phyloP scores from a whole-genome alignment of 2,113 vertebrate species.

The Atlantisia rogersi region DNA sequence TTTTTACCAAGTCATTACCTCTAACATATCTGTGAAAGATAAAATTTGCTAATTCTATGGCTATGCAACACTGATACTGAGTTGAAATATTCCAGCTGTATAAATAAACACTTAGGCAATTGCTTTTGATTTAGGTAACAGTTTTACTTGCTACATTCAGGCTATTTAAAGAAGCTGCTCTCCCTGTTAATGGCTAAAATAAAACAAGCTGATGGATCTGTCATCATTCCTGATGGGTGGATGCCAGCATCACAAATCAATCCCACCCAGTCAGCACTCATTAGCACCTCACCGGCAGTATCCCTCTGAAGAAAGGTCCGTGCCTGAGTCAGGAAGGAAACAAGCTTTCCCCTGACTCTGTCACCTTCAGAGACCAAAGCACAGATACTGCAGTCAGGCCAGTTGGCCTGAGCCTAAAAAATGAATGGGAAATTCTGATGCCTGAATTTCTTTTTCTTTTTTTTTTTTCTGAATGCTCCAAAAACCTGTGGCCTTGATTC shows the following conservation, averaged over 20 bases:
- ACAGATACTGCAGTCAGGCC: background rate
- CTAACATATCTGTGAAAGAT: background rate
- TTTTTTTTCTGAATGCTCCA: background rate
- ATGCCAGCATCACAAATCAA: background rate
- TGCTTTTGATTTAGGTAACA: slow-evolving; percentile 42
- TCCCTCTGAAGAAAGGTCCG: background rate
- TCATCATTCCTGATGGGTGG: background rate
- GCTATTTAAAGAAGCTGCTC: slow-evolving; percentile 18
- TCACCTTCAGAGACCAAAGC: background rate
- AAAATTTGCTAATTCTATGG: background rate
- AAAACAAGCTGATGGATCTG: background rate
- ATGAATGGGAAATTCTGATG: background rate
- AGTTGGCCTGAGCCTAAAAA: background rate
- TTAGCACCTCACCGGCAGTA: background rate
- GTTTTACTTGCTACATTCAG: slow-evolving; percentile 35
- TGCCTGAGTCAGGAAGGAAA: background rate
- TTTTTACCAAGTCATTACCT: background rate
- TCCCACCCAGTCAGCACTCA: background rate
- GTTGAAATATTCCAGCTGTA: slow-evolving; percentile 45
- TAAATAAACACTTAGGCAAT: slow-evolving; percentile 32
- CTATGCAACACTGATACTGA: background rate
- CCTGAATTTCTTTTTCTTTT: background rate
- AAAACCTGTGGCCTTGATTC: background rate
- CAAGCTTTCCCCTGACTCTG: background rate
- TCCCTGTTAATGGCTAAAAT: background rate